A percentile compares a stretch with the other conserved stretches of the same genome.
Evolutionary conservation across 2,113 vertebrate genomes (phyloP).

Genomic region (Nestor notabilis): DNA sequence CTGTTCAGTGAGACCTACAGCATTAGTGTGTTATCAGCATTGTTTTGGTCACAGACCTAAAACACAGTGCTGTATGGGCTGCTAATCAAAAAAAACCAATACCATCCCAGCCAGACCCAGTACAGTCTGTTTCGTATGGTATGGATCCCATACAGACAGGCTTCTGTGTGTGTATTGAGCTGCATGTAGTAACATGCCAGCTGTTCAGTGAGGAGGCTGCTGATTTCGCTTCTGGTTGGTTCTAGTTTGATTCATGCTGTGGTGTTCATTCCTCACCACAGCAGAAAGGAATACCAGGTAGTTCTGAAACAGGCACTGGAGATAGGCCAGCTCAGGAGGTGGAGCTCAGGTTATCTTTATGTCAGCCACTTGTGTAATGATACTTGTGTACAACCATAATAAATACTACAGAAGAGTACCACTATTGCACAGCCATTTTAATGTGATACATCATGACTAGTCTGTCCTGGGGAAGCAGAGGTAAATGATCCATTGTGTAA

Average conservation of each 20-base stretch:
- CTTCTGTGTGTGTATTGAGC: background rate
- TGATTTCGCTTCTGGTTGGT: background rate
- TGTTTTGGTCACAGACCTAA: background rate
- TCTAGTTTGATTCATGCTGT: background rate
- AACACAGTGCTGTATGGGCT: background rate
- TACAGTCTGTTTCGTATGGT: background rate
- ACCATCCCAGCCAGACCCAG: background rate
- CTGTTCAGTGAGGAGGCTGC: background rate
- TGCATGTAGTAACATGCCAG: background rate
- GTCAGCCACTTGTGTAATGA: background rate
- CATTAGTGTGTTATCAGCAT: background rate
- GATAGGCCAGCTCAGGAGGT: background rate
- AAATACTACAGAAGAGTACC: background rate
- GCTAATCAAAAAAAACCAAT: background rate
- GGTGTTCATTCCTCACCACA: background rate
- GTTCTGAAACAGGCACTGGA: background rate
- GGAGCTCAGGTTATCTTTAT: background rate
- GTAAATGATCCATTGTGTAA: background rate
- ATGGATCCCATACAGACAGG: background rate
- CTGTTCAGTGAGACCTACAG: background rate
- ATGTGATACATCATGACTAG: background rate
- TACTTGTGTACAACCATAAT: background rate
- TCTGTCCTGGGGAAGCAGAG: background rate
- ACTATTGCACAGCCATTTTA: background rate
- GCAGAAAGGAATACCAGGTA: background rate